These are phyloP conservation scores for Trichonephila clavipes DNA, from an alignment of 1,140 invertebrate genomes.

Conservation along the genomic window DNA sequence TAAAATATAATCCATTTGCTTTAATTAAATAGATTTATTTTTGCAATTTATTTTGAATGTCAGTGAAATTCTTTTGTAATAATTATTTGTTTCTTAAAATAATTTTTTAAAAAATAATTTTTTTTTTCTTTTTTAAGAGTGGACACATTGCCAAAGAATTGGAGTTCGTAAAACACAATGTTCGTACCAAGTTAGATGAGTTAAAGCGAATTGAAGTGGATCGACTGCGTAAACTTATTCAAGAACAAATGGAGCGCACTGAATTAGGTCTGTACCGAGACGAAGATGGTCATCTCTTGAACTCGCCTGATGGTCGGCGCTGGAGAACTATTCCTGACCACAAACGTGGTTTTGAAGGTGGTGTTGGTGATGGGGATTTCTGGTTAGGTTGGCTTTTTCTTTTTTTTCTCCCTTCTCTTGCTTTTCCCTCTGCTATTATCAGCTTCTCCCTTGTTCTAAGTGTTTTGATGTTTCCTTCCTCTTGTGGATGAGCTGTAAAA, in stretches of 20 bases:
- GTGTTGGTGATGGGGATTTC: conserved; percentile 69
- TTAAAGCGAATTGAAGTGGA: conserved; percentile 94
- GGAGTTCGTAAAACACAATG: conserved; percentile 92
- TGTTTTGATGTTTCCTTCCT: too few relatives aligned
- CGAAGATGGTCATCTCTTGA: conserved; percentile 73
- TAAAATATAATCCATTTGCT: too few relatives aligned
- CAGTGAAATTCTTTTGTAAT: conserved; percentile 83
- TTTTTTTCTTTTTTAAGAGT: conserved; percentile 84
- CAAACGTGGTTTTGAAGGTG: conserved; percentile 59
- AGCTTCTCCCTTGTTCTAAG: not conserved
- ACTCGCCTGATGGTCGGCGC: conserved; percentile 67
- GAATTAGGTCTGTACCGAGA: conserved; percentile 78
- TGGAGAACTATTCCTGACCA: conserved; percentile 75
- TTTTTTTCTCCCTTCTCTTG: conserved; percentile 34
- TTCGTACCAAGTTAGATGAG: conserved; percentile 94
- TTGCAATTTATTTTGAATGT: conserved; percentile 82
- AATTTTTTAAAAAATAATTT: not conserved
- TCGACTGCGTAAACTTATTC: conserved; percentile 86
- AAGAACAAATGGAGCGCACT: conserved; percentile 84
- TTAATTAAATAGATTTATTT: too few relatives aligned
- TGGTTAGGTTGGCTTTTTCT: conserved; percentile 77
- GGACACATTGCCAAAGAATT: conserved; percentile 95
- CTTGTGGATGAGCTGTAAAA: too few relatives aligned
- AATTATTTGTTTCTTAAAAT: not conserved
- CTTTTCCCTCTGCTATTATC: conserved; percentile 4